Conservation (phyloP, 2,113 vertebrate species). For the Psettodes erumei region DNA sequence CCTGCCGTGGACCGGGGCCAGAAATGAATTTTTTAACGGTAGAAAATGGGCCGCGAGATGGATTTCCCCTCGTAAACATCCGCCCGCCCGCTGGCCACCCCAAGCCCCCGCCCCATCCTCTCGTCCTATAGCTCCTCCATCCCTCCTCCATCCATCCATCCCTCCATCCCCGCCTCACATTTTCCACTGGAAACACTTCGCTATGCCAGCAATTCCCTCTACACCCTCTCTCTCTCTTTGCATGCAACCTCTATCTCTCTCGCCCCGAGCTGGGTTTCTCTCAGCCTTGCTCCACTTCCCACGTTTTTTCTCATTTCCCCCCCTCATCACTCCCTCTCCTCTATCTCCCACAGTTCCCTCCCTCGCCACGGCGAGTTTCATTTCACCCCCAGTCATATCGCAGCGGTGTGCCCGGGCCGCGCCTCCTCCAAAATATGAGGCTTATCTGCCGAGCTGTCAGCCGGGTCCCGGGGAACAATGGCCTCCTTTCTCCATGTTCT, state of each 20-base stretch:
- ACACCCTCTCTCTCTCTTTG: neutral
- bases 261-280: neutral
- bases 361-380: neutral
- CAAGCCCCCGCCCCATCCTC: neutral
- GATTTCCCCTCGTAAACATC: conserved; percentile 58
- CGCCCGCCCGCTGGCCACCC: conserved; percentile 8
- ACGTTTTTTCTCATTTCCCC: neutral
- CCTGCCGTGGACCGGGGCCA: conserved; percentile 18
- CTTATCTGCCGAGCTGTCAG: conserved; percentile 64
- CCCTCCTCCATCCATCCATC: conserved; percentile 6
- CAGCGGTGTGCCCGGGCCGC: neutral
- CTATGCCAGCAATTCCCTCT: conserved; percentile 22
- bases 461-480: conserved; percentile 47
- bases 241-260: neutral
- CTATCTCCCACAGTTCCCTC: neutral
- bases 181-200: conserved; percentile 58
- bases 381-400: conserved; percentile 15
- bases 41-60: conserved; percentile 44
- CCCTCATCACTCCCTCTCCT: neutral
- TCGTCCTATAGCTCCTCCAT: neutral
- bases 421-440: conserved; percentile 46
- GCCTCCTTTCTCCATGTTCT: conserved; percentile 50
- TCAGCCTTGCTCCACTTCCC: conserved; percentile 25
- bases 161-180: conserved; percentile 15
- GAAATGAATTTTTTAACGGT: conserved; percentile 25